A percentile compares a stretch with the other conserved stretches of the same genome.
Conservation (phyloP, 2,797 vertebrate genomes). For the Nothura maculosa region DNA sequence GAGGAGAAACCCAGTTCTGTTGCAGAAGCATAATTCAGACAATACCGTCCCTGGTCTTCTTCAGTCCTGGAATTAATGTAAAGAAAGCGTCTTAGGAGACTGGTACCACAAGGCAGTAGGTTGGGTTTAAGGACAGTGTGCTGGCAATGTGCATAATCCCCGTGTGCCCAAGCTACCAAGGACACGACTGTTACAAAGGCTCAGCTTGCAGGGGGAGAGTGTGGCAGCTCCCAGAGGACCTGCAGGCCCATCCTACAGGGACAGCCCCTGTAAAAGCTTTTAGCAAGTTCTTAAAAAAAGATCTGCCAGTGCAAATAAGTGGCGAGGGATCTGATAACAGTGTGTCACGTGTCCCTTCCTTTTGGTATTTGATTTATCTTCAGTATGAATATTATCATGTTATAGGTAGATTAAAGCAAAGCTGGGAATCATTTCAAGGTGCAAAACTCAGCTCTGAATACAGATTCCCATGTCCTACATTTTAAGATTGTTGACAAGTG, state of each 20-base stretch:
- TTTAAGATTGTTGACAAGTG: background rate
- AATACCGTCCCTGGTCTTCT: constrained; percentile 82
- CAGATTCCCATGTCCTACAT: fast-evolving
- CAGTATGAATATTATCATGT: background rate
- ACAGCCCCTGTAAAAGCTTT: background rate
- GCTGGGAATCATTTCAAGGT: background rate
- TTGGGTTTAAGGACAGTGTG: background rate
- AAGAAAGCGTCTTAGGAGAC: background rate
- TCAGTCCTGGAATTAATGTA: constrained; percentile 84
- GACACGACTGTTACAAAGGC: background rate
- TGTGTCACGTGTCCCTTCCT: background rate
- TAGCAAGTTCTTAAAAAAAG: background rate
- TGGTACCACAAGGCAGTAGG: background rate
- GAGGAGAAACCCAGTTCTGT: constrained; percentile 85
- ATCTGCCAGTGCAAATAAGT: background rate
- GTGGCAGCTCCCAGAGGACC: background rate
- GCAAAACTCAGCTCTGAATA: background rate
- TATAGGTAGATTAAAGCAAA: background rate
- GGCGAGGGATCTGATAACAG: background rate
- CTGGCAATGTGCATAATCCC: background rate
- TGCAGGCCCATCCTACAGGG: background rate
- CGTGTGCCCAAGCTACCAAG: background rate
- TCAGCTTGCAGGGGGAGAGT: background rate
- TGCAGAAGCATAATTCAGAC: constrained; percentile 94
- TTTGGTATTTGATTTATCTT: background rate